Conservation (phyloP, 2,113 vertebrate genomes). For the Tachysurus fulvidraco region DNA sequence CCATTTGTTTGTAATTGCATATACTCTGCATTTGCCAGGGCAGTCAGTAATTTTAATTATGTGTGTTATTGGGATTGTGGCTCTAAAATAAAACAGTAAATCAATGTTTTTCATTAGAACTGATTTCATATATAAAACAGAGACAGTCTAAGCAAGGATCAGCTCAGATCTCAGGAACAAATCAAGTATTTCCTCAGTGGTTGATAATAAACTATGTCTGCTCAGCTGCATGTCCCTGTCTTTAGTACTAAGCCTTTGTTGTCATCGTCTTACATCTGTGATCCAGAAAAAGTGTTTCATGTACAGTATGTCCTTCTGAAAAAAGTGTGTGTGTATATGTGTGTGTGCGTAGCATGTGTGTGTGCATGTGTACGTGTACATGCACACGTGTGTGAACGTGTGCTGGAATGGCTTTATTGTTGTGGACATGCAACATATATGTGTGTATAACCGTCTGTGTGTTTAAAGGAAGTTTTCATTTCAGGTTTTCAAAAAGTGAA, state of each 20-base stretch:
- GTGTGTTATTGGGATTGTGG: not conserved
- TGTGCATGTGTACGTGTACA: not conserved
- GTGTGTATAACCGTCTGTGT: not conserved
- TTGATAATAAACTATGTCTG: slow-evolving; percentile 26
- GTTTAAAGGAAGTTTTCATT: not conserved
- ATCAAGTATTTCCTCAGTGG: slow-evolving; percentile 23
- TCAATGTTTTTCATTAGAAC: not conserved
- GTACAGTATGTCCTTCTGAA: slow-evolving; percentile 14
- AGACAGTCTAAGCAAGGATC: not conserved
- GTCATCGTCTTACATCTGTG: not conserved
- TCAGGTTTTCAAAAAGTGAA: not conserved
- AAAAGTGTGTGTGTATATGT: not conserved
- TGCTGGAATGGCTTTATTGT: not conserved
- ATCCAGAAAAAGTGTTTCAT: slow-evolving; percentile 17
- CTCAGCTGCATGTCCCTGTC: slow-evolving; percentile 10
- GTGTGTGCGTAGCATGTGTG: not conserved
- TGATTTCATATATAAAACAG: not conserved
- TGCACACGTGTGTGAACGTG: not conserved
- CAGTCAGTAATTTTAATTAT: not conserved
- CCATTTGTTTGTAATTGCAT: not conserved
- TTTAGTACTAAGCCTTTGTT: slow-evolving; percentile 50
- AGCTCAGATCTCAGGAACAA: slow-evolving; percentile 11
- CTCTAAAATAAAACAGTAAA: not conserved
- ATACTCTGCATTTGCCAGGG: not conserved
- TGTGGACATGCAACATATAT: not conserved